Evolutionary conservation across 2,113 vertebrate genomes (phyloP).

Genomic region (Myrmecobius fasciatus): DNA sequence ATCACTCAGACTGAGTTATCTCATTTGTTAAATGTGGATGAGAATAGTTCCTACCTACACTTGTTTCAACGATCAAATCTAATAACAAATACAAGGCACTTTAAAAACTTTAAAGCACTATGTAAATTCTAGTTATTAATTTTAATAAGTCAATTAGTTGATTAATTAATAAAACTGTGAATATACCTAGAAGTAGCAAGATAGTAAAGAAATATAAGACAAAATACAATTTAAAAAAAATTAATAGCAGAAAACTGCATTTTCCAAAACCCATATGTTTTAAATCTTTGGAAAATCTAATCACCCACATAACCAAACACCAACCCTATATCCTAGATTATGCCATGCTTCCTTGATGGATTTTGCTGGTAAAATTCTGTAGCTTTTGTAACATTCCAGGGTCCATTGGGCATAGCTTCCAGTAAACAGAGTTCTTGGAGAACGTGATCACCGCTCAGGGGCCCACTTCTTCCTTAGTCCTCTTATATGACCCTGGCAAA

Average conservation of each 20-base stretch:
- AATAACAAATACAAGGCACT: not conserved
- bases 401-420: not conserved
- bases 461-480: not conserved
- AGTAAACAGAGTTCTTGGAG: not conserved
- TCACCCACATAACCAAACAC: not conserved
- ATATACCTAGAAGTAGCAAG: not conserved
- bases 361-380: not conserved
- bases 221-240: not conserved
- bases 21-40: not conserved
- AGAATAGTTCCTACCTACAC: not conserved
- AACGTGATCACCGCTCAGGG: not conserved
- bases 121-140: not conserved
- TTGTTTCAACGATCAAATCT: not conserved
- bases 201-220: not conserved
- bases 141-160: not conserved
- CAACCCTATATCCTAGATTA: not conserved
- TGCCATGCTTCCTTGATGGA: not conserved
- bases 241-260: not conserved
- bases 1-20: not conserved
- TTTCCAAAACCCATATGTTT: not conserved
- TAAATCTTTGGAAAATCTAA: not conserved
- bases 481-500: not conserved
- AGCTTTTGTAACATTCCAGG: not conserved
- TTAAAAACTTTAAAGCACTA: not conserved
- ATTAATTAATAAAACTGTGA: not conserved